phyloP scores from a whole-genome alignment of 1,140 invertebrate genomes.

The Drosophila guanche region DNA sequence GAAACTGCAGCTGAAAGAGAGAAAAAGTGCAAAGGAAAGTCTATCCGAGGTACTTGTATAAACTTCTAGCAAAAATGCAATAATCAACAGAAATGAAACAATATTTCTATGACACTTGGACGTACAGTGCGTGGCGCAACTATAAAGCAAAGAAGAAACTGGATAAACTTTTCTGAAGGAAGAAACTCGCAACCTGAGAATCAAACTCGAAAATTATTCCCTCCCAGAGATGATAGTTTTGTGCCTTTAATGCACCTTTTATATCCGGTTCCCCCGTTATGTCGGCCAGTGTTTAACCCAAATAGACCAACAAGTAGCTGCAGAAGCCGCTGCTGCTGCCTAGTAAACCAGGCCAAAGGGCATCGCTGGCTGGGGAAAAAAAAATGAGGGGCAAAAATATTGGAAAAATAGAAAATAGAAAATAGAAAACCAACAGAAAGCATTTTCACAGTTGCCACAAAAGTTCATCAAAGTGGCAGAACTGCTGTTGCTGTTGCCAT shows the following conservation, averaged over 20 bases:
- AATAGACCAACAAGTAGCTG: constrained; percentile 5
- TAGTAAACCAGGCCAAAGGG: constrained; percentile 1
- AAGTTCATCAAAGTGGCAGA: constrained; percentile 68
- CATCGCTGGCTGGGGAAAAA: background rate
- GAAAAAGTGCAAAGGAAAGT: too few relatives aligned
- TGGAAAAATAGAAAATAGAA: constrained; percentile 8
- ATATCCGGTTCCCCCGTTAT: background rate
- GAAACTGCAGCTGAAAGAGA: too few relatives aligned
- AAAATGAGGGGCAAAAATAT: constrained; percentile 6
- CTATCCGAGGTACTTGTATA: too few relatives aligned
- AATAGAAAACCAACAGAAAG: background rate
- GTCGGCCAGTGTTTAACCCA: constrained; percentile 8
- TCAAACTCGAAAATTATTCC: too few relatives aligned
- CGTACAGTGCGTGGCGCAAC: too few relatives aligned
- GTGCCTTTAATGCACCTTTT: too few relatives aligned
- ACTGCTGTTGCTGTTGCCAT: constrained; percentile 11
- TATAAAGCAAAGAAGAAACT: background rate
- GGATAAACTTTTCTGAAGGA: background rate
- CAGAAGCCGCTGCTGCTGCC: background rate
- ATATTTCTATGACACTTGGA: too few relatives aligned
- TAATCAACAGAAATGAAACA: too few relatives aligned
- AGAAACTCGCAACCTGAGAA: too few relatives aligned
- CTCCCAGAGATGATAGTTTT: too few relatives aligned
- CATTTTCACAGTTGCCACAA: constrained; percentile 47
- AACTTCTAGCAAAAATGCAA: too few relatives aligned